Conservation (phyloP, 1,140 invertebrate species). For the Platyura marginata region DNA sequence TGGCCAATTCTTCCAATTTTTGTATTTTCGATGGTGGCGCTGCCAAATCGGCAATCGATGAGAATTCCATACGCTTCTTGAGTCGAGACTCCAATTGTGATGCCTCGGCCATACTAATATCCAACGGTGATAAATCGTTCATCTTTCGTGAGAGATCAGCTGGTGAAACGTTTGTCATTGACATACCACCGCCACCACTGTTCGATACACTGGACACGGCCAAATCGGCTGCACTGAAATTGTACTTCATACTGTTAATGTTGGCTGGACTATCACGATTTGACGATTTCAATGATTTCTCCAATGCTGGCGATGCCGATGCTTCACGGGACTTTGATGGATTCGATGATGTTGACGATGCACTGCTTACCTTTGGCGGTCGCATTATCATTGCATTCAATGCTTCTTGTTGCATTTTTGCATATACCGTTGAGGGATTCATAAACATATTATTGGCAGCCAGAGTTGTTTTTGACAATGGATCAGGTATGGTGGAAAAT, state of each 20-base stretch:
- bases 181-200: not conserved
- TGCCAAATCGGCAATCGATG: constrained; percentile 22
- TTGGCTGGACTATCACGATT: constrained; percentile 16
- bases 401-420: constrained; percentile 29
- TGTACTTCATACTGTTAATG: constrained; percentile 20
- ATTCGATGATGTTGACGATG: constrained; percentile 9
- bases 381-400: constrained; percentile 29
- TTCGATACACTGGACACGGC: constrained; percentile 21
- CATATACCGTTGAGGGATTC: constrained; percentile 27
- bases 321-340: constrained; percentile 15
- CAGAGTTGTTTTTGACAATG: constrained; percentile 44
- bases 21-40: constrained; percentile 20
- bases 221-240: constrained; percentile 27
- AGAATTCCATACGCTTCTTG: constrained; percentile 24
- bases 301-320: constrained; percentile 21
- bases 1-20: constrained; percentile 14
- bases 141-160: constrained; percentile 18
- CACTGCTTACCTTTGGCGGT: constrained; percentile 19
- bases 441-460: constrained; percentile 49
- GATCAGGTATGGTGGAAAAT: constrained; percentile 31
- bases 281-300: constrained; percentile 13
- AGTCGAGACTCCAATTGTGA: constrained; percentile 8
- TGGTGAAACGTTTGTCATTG: constrained; percentile 17
- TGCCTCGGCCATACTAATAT: not conserved
- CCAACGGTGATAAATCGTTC: constrained; percentile 11